phyloP scores from a whole-genome alignment of 2,888 invertebrate species.

The Nipponacmea schrenckii region DNA sequence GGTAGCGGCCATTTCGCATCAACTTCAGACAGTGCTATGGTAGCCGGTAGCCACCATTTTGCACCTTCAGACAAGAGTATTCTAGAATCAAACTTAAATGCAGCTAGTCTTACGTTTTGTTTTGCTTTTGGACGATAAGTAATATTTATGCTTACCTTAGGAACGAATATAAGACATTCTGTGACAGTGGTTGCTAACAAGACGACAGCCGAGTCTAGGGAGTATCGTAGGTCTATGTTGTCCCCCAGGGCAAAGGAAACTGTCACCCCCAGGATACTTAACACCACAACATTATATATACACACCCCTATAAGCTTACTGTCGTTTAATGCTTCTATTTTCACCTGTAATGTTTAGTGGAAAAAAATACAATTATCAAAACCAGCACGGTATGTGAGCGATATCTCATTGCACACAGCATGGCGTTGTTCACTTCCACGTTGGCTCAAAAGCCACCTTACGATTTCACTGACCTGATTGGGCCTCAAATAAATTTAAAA shows the following conservation, averaged over 20 bases:
- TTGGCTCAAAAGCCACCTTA: no score
- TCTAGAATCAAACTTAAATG: no score
- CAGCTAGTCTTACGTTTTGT: no score
- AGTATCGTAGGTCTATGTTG: constrained; percentile 24
- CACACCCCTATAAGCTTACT: constrained; percentile 41
- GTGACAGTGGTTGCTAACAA: constrained; percentile 29
- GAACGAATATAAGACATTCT: constrained; percentile 29
- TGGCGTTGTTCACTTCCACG: no score
- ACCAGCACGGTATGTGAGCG: not conserved
- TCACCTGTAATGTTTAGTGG: constrained; percentile 33
- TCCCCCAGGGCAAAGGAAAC: constrained; percentile 25
- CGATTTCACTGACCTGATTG: no score
- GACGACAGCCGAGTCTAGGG: constrained; percentile 21
- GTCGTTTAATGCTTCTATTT: constrained; percentile 41
- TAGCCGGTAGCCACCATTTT: no score
- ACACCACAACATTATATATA: constrained; percentile 34
- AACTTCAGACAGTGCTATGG: no score
- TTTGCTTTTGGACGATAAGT: no score
- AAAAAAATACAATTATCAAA: not conserved
- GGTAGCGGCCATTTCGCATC: no score
- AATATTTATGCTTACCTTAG: constrained; percentile 23
- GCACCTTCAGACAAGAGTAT: no score
- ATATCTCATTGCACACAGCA: not conserved
- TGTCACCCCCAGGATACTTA: constrained; percentile 29
- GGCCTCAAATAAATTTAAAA: no score